phyloP scores from a whole-genome alignment of 1,140 invertebrate genomes.

The Halesus radiatus region DNA sequence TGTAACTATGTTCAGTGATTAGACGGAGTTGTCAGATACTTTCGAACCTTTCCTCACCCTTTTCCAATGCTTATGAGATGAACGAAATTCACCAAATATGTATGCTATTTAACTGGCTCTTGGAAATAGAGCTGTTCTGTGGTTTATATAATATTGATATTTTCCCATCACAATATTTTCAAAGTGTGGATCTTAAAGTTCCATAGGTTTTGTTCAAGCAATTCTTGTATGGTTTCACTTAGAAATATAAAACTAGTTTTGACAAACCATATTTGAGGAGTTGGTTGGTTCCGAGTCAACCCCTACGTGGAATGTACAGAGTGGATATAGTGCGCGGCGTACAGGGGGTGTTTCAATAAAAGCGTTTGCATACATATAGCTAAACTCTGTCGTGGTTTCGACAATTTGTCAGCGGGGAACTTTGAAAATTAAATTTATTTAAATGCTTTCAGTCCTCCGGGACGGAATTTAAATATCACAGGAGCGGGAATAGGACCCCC shows the following conservation, averaged over 20 bases:
- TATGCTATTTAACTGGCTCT: too few species aligned
- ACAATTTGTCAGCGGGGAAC: constrained; percentile 56
- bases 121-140: too few species aligned
- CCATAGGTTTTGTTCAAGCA: too few species aligned
- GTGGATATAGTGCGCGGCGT: not conserved
- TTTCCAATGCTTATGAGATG: too few species aligned
- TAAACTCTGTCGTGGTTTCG: constrained; percentile 47
- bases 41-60: too few species aligned
- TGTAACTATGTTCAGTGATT: too few species aligned
- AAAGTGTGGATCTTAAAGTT: too few species aligned
- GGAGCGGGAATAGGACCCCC: constrained; percentile 37
- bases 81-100: too few species aligned
- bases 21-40: too few species aligned
- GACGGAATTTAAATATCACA: constrained; percentile 55
- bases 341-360: constrained; percentile 43
- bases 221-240: too few species aligned
- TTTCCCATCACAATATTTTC: too few species aligned
- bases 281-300: not conserved
- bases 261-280: not conserved
- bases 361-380: constrained; percentile 40
- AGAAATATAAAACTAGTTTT: not conserved
- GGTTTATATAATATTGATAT: too few species aligned
- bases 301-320: not conserved
- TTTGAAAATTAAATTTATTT: constrained; percentile 57
- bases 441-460: constrained; percentile 53